Percentiles rank a stretch among this genome's conserved stretches.
Evolutionary conservation across 2,113 vertebrate genomes (phyloP).

Genomic region (Prochilodus magdalenae): DNA sequence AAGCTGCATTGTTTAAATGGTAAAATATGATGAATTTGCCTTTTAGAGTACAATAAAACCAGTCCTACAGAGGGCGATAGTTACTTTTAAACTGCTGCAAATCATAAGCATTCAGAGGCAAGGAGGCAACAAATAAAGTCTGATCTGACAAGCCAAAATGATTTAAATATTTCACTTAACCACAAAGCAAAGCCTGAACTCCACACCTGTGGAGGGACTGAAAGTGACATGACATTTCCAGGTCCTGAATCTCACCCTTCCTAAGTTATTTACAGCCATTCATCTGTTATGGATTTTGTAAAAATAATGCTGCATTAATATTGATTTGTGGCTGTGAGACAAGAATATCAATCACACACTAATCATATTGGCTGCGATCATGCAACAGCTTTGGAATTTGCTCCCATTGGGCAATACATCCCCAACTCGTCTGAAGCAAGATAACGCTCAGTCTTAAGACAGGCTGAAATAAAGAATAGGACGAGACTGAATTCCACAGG

Average conservation of each 20-base stretch:
- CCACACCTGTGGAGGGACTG: neutral
- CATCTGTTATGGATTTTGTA: constrained; percentile 29
- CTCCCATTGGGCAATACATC: constrained; percentile 36
- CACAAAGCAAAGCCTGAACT: neutral
- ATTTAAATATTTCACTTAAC: neutral
- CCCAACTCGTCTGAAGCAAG: constrained; percentile 28
- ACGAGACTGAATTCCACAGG: constrained; percentile 35
- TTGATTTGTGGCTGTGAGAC: constrained; percentile 23
- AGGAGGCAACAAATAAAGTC: neutral
- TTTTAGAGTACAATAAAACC: neutral
- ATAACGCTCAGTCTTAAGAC: neutral
- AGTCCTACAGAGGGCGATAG: neutral
- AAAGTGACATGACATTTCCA: neutral
- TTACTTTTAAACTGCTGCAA: neutral
- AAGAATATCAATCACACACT: constrained; percentile 29
- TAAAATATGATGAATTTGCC: no score
- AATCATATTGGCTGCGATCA: constrained; percentile 12
- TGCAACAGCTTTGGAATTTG: constrained; percentile 39
- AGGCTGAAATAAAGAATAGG: neutral
- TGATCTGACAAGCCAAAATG: neutral
- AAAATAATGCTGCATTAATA: constrained; percentile 33
- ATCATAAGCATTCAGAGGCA: neutral
- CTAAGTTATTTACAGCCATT: constrained; percentile 5
- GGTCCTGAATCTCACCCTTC: neutral
- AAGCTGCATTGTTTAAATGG: no score